Percentiles rank a stretch among this genome's conserved stretches.
Evolutionary conservation across 2,888 invertebrate genomes (phyloP).

Genomic region (Ctena decussata): DNA sequence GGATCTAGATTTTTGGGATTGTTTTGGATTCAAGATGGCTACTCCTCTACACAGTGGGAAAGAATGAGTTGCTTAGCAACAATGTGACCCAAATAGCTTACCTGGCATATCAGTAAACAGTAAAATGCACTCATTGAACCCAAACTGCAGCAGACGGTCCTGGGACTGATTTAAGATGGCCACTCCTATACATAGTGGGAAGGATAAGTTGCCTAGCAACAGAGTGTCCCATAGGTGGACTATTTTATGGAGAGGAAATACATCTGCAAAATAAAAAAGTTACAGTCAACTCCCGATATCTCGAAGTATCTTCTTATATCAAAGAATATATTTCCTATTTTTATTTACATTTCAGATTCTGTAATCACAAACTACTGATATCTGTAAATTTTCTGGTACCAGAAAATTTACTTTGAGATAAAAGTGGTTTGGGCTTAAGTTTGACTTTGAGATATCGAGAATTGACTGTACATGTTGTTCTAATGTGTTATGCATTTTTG

Average conservation of each 20-base stretch:
- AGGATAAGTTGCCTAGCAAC: slow-evolving; percentile 96
- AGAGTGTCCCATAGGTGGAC: slow-evolving; percentile 99
- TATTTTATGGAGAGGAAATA: slow-evolving; percentile 99
- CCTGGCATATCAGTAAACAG: slow-evolving; percentile 98
- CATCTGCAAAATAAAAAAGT: slow-evolving; percentile 90
- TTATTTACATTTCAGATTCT: too few species aligned
- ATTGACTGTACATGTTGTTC: too few species aligned
- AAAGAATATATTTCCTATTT: too few species aligned
- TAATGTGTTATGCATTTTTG: too few species aligned
- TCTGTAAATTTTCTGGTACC: too few species aligned
- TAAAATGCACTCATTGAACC: slow-evolving; percentile 99
- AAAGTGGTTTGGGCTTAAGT: too few species aligned
- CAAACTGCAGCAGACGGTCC: slow-evolving; percentile 90
- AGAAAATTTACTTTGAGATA: too few species aligned
- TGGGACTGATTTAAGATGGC: slow-evolving; percentile 95
- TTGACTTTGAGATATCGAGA: too few species aligned
- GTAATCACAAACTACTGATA: too few species aligned
- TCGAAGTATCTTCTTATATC: too few species aligned
- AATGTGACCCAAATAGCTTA: slow-evolving; percentile 96
- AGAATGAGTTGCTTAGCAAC: slow-evolving; percentile 95
- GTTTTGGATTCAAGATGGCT: slow-evolving; percentile 95
- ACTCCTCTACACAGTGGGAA: slow-evolving; percentile 98
- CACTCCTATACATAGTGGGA: slow-evolving; percentile 97
- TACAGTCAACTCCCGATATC: too few species aligned
- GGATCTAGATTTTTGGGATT: too few species aligned